Percentiles rank a stretch among this genome's conserved stretches.
Evolutionary conservation across 2,113 vertebrate species (phyloP).

Genomic region (Diglossa brunneiventris): DNA sequence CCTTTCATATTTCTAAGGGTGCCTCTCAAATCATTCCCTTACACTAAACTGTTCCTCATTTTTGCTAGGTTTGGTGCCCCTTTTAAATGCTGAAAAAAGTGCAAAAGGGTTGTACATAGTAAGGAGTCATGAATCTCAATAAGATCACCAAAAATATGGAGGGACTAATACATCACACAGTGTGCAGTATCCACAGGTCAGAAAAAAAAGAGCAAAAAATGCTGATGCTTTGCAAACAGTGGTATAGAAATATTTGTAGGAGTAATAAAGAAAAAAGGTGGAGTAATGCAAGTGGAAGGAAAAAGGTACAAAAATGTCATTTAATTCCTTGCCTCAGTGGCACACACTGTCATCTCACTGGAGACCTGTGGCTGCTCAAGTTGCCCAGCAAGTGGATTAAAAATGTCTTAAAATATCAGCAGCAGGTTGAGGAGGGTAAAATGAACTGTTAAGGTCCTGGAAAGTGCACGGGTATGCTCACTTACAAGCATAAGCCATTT

Average conservation of each 20-base stretch:
- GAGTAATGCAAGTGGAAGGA: not conserved
- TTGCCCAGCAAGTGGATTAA: not conserved
- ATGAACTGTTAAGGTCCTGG: not conserved
- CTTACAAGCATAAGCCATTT: not conserved
- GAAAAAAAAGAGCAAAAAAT: not conserved
- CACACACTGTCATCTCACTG: accelerated
- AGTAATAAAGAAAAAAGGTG: not conserved
- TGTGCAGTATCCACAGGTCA: not conserved
- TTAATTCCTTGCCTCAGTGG: not conserved
- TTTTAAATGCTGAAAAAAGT: not conserved
- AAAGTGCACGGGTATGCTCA: not conserved
- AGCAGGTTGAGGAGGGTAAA: not conserved
- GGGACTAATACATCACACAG: not conserved
- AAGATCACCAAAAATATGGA: not conserved
- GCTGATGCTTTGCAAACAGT: not conserved
- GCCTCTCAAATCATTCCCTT: not conserved
- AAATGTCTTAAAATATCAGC: not conserved
- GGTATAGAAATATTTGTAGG: not conserved
- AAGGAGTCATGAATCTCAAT: not conserved
- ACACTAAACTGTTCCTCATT: not conserved
- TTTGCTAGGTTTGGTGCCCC: not conserved
- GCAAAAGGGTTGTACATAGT: not conserved
- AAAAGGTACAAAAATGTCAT: not conserved
- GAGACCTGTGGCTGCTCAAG: not conserved
- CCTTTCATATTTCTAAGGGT: not conserved